Conservation (phyloP, 1,140 invertebrate species). For the Bombyx mandarina region DNA sequence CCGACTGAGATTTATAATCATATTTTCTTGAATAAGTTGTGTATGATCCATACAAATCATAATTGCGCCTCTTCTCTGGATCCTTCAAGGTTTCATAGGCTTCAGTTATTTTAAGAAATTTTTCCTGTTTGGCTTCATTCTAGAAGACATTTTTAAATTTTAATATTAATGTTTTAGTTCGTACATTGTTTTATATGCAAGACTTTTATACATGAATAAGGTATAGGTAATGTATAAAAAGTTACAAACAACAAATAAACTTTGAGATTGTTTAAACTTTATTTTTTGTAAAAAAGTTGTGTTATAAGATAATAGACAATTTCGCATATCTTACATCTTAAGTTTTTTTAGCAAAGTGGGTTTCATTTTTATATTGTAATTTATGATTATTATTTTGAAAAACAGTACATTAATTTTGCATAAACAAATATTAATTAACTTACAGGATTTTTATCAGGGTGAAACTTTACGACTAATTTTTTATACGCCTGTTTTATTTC, state of each 20-base stretch:
- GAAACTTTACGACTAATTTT: conserved; percentile 82
- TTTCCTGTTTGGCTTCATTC: conserved; percentile 80
- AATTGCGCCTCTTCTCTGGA: conserved; percentile 82
- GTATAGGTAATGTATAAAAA: no score
- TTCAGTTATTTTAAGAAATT: conserved; percentile 83
- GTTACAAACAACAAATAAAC: no score
- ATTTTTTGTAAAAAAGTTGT: no score
- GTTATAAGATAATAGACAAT: no score
- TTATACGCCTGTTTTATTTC: conserved; percentile 89
- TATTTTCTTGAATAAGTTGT: conserved; percentile 68
- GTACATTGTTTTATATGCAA: no score
- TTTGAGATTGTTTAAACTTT: no score
- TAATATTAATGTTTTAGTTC: background rate
- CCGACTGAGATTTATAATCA: conserved; percentile 80
- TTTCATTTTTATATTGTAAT: no score
- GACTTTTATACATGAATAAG: no score
- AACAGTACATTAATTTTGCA: no score
- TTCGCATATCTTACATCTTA: no score
- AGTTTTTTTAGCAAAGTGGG: no score
- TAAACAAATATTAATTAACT: conserved; percentile 18
- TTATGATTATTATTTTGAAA: no score
- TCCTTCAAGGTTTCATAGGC: conserved; percentile 91
- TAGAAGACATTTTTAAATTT: conserved; percentile 14
- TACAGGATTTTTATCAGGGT: conserved; percentile 90
- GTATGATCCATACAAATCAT: conserved; percentile 86